Evolutionary conservation across 2,888 invertebrate species (phyloP).

Genomic region (Diogma glabrata): DNA sequence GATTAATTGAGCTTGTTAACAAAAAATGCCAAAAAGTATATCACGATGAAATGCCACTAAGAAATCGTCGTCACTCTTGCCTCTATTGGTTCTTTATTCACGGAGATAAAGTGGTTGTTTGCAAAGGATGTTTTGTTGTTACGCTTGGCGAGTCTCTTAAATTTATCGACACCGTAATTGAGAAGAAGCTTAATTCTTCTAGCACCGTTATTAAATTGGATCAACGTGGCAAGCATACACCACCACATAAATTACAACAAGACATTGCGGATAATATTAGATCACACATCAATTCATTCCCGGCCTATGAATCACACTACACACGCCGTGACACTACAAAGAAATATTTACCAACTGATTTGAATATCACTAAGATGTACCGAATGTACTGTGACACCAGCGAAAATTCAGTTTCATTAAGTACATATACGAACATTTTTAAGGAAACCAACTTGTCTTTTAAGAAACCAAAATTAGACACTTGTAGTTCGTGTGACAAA

Average conservation of each 20-base stretch:
- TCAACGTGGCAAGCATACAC: not conserved
- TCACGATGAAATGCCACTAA: not conserved
- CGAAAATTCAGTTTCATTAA: not conserved
- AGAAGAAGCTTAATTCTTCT: not conserved
- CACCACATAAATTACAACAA: not conserved
- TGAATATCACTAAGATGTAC: not conserved
- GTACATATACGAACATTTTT: not conserved
- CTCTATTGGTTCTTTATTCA: not conserved
- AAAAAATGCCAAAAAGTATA: not conserved
- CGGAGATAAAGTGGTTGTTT: not conserved
- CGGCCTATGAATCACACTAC: not conserved
- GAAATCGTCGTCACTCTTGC: not conserved
- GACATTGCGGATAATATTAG: not conserved
- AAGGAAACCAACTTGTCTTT: not conserved
- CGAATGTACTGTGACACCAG: not conserved
- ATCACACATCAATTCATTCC: not conserved
- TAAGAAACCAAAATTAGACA: slow-evolving; percentile 5
- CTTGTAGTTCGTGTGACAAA: not conserved
- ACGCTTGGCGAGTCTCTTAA: not conserved
- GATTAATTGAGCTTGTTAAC: not conserved
- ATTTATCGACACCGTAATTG: not conserved
- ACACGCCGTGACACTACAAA: not conserved
- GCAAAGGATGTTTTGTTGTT: not conserved
- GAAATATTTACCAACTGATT: not conserved
- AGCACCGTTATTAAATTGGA: not conserved